Base-by-base conservation (phyloP, 2,113 vertebrate species). In the Chionis minor region DNA sequence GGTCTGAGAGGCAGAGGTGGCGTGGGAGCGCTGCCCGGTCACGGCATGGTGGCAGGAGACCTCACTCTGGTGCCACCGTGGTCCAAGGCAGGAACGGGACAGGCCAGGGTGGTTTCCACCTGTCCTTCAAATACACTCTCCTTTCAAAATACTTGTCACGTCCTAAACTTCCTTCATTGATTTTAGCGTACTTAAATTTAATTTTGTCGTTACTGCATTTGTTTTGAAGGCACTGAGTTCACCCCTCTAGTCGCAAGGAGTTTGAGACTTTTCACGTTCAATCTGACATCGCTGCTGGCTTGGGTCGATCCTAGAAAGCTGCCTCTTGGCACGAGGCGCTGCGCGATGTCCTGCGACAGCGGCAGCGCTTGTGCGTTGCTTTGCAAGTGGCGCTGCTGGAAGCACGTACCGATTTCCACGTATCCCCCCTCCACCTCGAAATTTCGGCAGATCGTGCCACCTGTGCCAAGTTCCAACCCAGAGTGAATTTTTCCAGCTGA, bases 401-500 rank as follows among this genome's bases (percentile, higher is more conserved):
- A 66, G 81, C 58, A 27, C 2, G 2, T 45, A 44, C 22, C 6
- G 0, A 9, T 92, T 87, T 55, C 84, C 35, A 14, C 14, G 13
- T 54, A 3, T 54, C 10, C 8, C 9, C 27, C 59, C 26, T 32
- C 65, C 78, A 13, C 14, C 21, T 63, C 70, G 44, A 93, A 72
- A 93, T 92, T 93, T 86, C 2, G n/a, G 88, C 80, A 47, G 42
- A 14, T 84, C 2, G 8, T 93, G 95, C 51, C 42, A 56, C 91
- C 91, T 94, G 73, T 91, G 96, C 96, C 93, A 96, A 94, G 94
- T 94, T 93, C 90, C 45, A 84, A 86, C 90, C 92, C 40, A 21
- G 94, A 96, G 96, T 95, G 97, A 96, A 94, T 97, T 96, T 95
- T 93, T 95, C 96, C 97, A 97, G 96, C 96, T 95, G 97, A 96